Percentiles rank a stretch among this genome's conserved stretches.
These are phyloP conservation scores for Nemurella pictetii DNA, from an alignment of 2,888 invertebrate genomes.

Conservation along the genomic window DNA sequence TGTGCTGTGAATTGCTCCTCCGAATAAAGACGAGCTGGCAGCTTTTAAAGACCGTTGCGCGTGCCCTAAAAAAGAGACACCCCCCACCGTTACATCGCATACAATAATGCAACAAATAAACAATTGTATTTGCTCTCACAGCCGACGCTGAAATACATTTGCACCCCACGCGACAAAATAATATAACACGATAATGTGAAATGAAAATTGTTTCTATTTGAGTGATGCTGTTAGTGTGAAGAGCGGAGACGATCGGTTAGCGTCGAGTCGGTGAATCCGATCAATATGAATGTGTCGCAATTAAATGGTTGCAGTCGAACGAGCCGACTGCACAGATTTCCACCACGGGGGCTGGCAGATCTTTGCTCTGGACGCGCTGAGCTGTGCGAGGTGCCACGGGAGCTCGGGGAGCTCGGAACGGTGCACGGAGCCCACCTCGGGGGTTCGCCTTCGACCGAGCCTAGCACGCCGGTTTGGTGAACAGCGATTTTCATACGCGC, in stretches of 20 bases:
- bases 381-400: background rate
- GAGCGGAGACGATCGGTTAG: background rate
- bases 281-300: background rate
- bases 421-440: background rate
- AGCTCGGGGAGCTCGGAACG: background rate
- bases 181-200: background rate
- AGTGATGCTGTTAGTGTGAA: background rate
- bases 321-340: background rate
- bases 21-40: background rate
- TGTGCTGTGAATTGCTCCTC: background rate
- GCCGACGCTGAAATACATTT: background rate
- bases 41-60: background rate
- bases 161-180: background rate
- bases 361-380: background rate
- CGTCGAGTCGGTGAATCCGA: background rate
- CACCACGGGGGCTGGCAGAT: background rate
- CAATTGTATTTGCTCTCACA: background rate
- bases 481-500: no score
- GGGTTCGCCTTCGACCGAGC: background rate
- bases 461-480: no score
- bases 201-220: background rate
- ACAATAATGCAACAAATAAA: background rate
- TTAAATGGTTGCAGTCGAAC: background rate
- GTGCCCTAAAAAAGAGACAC: background rate
- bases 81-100: background rate